Percentiles rank a stretch among this genome's conserved stretches.
Conservation (phyloP, 1,140 invertebrate species). For the Mactra quadrangularis region DNA sequence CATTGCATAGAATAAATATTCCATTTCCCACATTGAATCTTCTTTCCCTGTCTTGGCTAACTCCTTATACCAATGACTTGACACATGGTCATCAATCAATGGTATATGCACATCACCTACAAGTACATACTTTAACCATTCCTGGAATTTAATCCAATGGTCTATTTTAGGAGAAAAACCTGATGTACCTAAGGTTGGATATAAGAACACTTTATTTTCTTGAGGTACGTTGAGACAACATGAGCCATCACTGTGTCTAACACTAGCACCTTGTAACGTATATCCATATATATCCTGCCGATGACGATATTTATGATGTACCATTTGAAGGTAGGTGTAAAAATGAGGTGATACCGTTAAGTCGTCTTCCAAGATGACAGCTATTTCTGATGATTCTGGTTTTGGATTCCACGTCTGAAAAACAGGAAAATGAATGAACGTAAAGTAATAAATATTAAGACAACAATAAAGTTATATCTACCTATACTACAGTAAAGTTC, state of each 20-base stretch:
- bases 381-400: constrained; percentile 71
- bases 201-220: constrained; percentile 42
- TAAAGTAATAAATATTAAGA: no score
- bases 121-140: neutral
- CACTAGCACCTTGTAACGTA: constrained; percentile 68
- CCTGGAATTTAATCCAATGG: constrained; percentile 33
- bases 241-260: constrained; percentile 66
- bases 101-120: neutral
- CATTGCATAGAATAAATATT: constrained; percentile 29
- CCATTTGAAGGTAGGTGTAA: constrained; percentile 72
- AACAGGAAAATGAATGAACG: neutral
- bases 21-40: constrained; percentile 58
- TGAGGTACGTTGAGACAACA: constrained; percentile 8
- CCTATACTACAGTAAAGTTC: no score
- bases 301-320: constrained; percentile 73
- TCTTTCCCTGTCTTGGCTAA: neutral
- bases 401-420: constrained; percentile 70
- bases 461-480: no score
- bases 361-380: constrained; percentile 78
- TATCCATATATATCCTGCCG: constrained; percentile 69
- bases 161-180: constrained; percentile 52
- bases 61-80: constrained; percentile 27
- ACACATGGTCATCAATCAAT: constrained; percentile 1
- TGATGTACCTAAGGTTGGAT: constrained; percentile 48
- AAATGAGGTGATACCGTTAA: constrained; percentile 74